Conservation (phyloP, 2,888 invertebrate species). For the Hemaris fuciformis region DNA sequence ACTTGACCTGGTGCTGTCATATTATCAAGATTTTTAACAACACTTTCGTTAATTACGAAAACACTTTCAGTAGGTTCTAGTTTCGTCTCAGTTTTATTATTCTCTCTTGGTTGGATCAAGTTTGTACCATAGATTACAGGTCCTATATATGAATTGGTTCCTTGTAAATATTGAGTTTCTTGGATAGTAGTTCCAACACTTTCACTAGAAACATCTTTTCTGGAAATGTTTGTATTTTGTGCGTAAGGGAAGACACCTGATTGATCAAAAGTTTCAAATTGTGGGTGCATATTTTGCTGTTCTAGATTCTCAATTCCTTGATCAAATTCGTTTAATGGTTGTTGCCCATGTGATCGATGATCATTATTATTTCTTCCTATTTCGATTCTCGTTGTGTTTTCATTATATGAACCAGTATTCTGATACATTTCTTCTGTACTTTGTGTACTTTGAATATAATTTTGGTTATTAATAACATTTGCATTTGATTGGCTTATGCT, state of each 20-base stretch:
- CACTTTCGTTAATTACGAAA: too few species aligned
- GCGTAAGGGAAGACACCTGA: constrained; percentile 23
- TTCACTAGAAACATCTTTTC: background rate
- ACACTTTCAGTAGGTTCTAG: constrained; percentile 14
- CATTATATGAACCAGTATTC: constrained; percentile 6
- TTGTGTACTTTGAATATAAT: background rate
- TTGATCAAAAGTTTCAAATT: constrained; percentile 18
- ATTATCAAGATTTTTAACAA: too few species aligned
- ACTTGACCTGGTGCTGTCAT: too few species aligned
- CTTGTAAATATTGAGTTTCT: background rate
- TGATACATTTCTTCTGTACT: constrained; percentile 15
- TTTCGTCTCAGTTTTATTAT: background rate
- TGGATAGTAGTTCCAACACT: background rate
- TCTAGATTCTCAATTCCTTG: constrained; percentile 10
- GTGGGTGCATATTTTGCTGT: constrained; percentile 13
- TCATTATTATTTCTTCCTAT: constrained; percentile 15
- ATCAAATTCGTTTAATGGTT: constrained; percentile 8
- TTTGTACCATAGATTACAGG: background rate
- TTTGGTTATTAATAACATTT: too few species aligned
- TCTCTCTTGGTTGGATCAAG: background rate
- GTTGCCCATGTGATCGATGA: constrained; percentile 20
- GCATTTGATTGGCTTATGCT: too few species aligned
- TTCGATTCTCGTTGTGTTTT: background rate
- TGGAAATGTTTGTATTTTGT: constrained; percentile 14
- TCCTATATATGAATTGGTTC: background rate